Evolutionary conservation across 2,888 invertebrate genomes (phyloP), one percentile per base, ranked within the genome.

Genomic region (Catocala sponsa): DNA sequence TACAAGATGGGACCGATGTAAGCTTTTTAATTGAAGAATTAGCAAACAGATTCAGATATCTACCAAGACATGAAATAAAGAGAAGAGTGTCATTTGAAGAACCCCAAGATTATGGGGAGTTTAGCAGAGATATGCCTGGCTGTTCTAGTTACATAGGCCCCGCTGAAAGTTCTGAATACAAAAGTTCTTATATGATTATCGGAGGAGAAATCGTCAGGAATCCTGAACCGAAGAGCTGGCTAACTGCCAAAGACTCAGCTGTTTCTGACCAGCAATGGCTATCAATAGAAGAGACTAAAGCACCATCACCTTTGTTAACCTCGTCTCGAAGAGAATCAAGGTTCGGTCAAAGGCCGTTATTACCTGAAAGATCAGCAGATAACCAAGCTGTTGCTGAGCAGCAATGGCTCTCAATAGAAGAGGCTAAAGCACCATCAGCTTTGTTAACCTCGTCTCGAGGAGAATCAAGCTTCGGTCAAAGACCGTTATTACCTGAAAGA

Each of bases 1-100:
- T 88, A 6, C 62, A 73, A 7, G 67, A 80, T 56, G 70, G 57
- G 7, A 52, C 73, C n/a, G 78, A 88, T 58, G 73, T 82, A 0
- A 73, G 79, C 7, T 85, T 82, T 59, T 79, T 89, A 74, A 79
- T 81, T 0, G 84, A 87, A 6, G 86, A 89, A 63, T 70, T 90
- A n/a, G 66, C 74, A 0, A 89, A 87, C 41, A 82, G 88, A 72
- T 63, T 89, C 0, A 84, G 77, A 42, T 84, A 84, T 47, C 78
- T 80, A 64, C 57, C 72, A 1, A 76, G 66, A 57, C 67, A 74
- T 56, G 13, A 72, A 12, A 25, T 59, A 7, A 61, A 48, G 35
- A 70, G 60, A 38, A 81, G 74, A 56, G 80, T 81, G 2, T 72
- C 74, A 0, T 84, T 86, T 70, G 61, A 76, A 59, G 75, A 78